Conservation (phyloP, 64 coral and sea anemone species). For the Pocillopora damicornis region DNA sequence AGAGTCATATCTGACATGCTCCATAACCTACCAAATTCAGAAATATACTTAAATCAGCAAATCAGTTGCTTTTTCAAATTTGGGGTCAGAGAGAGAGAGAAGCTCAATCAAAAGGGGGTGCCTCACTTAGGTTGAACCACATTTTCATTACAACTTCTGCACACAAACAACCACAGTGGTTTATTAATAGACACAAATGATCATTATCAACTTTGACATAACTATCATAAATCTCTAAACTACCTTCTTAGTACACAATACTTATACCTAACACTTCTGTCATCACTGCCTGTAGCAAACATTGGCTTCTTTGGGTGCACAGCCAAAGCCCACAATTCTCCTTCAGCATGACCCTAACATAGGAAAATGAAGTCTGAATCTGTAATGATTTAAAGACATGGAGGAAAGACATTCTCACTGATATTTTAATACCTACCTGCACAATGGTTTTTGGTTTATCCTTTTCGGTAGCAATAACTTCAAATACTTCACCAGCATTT, state of each 20-base stretch:
- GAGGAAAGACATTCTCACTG: not conserved
- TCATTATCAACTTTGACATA: too few relatives aligned
- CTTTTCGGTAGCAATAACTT: conserved; percentile 87
- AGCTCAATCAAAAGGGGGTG: too few relatives aligned
- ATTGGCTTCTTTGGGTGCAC: conserved; percentile 95
- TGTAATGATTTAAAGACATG: too few relatives aligned
- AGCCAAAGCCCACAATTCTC: conserved; percentile 95
- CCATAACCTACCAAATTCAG: conserved; percentile 66
- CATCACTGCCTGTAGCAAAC: conserved; percentile 99
- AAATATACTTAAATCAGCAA: not conserved
- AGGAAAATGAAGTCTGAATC: not conserved
- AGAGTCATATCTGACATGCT: conserved; percentile 83
- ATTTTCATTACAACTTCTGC: too few relatives aligned
- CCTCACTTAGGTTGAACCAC: too few relatives aligned
- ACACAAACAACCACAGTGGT: too few relatives aligned
- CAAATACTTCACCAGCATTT: conserved; percentile 96
- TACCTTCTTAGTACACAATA: not conserved
- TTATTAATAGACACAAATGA: too few relatives aligned
- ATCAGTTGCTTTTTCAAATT: not conserved
- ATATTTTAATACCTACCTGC: conserved; percentile 49
- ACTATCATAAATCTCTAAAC: too few relatives aligned
- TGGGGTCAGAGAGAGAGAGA: too few relatives aligned
- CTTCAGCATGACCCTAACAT: conserved; percentile 91
- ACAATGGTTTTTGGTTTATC: conserved; percentile 95
- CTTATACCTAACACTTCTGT: conserved; percentile 87